Evolutionary conservation across 1,140 invertebrate genomes (phyloP).

Genomic region (Eriocheir sinensis): DNA sequence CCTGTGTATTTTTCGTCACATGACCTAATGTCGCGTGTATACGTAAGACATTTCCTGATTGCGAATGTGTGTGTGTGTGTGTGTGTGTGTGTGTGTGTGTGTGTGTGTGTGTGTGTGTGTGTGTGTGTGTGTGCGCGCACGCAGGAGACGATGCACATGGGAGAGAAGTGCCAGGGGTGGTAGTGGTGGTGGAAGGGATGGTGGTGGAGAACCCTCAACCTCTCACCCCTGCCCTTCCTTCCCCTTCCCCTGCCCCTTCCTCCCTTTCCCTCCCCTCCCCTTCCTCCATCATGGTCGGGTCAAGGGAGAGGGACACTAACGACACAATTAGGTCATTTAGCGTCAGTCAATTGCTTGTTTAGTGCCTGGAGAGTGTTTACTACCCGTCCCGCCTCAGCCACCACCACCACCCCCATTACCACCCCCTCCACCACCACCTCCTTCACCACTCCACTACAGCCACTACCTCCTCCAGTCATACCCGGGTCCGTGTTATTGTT

Average conservation of each 20-base stretch:
- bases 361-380: slow-evolving; percentile 53
- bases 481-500: too few species aligned
- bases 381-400: slow-evolving; percentile 32
- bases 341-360: slow-evolving; percentile 58
- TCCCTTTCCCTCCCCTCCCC: background rate
- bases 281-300: background rate
- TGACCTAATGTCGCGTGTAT: background rate
- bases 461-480: too few species aligned
- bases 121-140: background rate
- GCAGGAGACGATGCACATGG: background rate
- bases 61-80: background rate
- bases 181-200: background rate
- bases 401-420: background rate
- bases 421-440: background rate
- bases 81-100: slow-evolving; percentile 13
- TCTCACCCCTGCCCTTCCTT: background rate
- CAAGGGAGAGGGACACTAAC: slow-evolving; percentile 52
- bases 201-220: background rate
- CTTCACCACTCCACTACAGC: too few species aligned
- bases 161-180: background rate
- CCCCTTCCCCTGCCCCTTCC: background rate
- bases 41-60: background rate
- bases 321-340: slow-evolving; percentile 61
- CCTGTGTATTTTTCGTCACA: background rate
- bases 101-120: slow-evolving; percentile 20